These are phyloP conservation scores for Spea hammondii DNA, from an alignment of 2,797 vertebrate genomes.

Conservation along the genomic window DNA sequence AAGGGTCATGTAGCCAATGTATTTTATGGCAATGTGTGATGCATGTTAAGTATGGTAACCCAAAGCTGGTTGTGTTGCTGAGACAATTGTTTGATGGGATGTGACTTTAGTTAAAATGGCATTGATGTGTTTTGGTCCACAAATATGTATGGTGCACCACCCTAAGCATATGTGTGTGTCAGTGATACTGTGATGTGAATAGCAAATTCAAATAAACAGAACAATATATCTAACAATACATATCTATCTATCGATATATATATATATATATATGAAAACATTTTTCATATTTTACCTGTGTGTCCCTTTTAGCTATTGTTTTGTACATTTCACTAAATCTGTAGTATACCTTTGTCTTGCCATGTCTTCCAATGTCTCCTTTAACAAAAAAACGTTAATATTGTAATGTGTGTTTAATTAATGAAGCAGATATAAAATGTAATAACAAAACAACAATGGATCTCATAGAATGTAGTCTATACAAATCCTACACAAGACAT, in stretches of 20 bases:
- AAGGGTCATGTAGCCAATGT: too few relatives aligned
- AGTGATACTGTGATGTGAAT: background rate
- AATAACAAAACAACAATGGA: too few relatives aligned
- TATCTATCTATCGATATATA: background rate
- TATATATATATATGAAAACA: conserved; percentile 10
- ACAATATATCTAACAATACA: background rate
- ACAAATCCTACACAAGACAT: too few relatives aligned
- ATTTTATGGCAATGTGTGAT: too few relatives aligned
- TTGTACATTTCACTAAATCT: background rate
- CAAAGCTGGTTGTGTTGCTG: too few relatives aligned
- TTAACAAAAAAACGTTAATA: background rate
- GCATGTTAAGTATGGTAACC: too few relatives aligned
- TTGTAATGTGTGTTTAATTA: background rate
- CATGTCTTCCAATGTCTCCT: conserved; percentile 6
- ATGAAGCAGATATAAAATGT: background rate
- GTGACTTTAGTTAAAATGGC: too few relatives aligned
- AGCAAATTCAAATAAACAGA: background rate
- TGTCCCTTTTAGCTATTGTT: conserved; percentile 10
- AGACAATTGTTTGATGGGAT: too few relatives aligned
- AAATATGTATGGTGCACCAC: background rate
- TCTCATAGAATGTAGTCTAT: too few relatives aligned
- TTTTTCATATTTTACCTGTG: background rate
- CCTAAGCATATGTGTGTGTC: background rate
- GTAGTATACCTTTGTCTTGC: background rate
- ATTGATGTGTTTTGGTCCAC: too few relatives aligned